Percentiles rank a stretch among this genome's conserved stretches.
Evolutionary conservation across 1,140 invertebrate genomes (phyloP).

Genomic region (Melitaea cinxia): DNA sequence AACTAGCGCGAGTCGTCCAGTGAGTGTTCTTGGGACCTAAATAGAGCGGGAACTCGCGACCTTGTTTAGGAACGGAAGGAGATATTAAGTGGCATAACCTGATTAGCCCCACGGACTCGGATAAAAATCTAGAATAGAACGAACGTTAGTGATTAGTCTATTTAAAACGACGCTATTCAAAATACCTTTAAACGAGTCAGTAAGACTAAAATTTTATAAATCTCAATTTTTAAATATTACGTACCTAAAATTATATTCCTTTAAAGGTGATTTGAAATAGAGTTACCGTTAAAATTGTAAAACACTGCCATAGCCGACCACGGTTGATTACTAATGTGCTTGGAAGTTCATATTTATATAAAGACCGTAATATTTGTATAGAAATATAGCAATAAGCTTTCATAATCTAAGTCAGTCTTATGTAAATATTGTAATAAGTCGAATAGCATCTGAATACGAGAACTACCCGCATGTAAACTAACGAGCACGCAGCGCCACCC

Average conservation of each 20-base stretch:
- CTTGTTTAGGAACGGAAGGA: constrained; percentile 34
- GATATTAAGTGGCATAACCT: constrained; percentile 45
- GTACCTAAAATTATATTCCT: constrained; percentile 12
- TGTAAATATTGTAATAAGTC: constrained; percentile 29
- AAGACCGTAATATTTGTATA: constrained; percentile 24
- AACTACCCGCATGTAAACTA: constrained; percentile 14
- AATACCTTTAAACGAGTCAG: constrained; percentile 19
- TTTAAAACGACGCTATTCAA: constrained; percentile 12
- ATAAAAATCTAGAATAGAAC: constrained; percentile 26
- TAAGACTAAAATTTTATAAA: constrained; percentile 10
- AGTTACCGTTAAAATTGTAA: neutral
- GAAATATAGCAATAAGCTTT: constrained; percentile 27
- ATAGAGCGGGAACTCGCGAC: constrained; percentile 27
- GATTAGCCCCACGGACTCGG: constrained; percentile 32
- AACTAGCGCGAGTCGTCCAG: neutral
- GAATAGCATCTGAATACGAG: constrained; percentile 1
- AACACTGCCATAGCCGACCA: constrained; percentile 10
- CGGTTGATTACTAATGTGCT: constrained; percentile 9
- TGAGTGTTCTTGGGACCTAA: constrained; percentile 1
- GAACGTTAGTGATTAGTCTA: constrained; percentile 19
- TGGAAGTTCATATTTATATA: constrained; percentile 5
- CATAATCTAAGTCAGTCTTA: constrained; percentile 28
- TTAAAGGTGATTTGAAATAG: constrained; percentile 19
- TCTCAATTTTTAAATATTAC: constrained; percentile 9
- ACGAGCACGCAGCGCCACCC: neutral